A percentile compares a stretch with the other conserved stretches of the same genome.
phyloP scores from a whole-genome alignment of 2,797 vertebrate species.

The Enteromius fasciolatus region DNA sequence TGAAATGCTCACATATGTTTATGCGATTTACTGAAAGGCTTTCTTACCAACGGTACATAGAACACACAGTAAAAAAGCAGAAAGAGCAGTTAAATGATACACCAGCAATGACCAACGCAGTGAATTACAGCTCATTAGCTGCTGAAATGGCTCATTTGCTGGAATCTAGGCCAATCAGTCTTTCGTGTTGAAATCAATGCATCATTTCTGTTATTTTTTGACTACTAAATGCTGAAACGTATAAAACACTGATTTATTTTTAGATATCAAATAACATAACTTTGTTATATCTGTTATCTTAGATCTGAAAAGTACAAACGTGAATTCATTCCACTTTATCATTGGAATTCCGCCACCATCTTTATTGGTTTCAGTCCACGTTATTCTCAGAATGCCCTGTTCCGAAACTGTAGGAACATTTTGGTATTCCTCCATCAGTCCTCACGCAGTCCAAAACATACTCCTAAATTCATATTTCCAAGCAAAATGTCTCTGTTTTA shows the following conservation, averaged over 20 bases:
- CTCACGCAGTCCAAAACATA: slow-evolving; percentile 16
- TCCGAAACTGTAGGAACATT: slow-evolving; percentile 22
- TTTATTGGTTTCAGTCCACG: slow-evolving; percentile 15
- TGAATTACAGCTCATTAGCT: slow-evolving; percentile 28
- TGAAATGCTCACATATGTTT: slow-evolving; percentile 29
- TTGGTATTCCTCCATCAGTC: not conserved
- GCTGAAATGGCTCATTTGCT: slow-evolving; percentile 46
- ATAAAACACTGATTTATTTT: slow-evolving; percentile 27
- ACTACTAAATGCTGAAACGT: slow-evolving; percentile 24
- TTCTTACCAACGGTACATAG: slow-evolving; percentile 27
- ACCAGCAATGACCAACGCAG: slow-evolving; percentile 5
- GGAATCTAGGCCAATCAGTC: slow-evolving; percentile 25
- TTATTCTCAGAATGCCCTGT: slow-evolving; percentile 25
- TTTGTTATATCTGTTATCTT: not conserved
- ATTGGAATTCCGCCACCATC: not conserved
- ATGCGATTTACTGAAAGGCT: slow-evolving; percentile 25
- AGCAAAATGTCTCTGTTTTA: slow-evolving; percentile 38
- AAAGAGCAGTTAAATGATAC: slow-evolving; percentile 30
- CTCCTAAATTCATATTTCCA: slow-evolving; percentile 26
- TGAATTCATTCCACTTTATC: not conserved
- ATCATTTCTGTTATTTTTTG: slow-evolving; percentile 32
- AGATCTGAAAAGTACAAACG: not conserved
- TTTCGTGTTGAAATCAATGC: not conserved
- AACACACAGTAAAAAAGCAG: slow-evolving; percentile 34
- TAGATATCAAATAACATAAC: not conserved